phyloP scores from a whole-genome alignment of 2,888 invertebrate species.

The Amphiduros pacificus region DNA sequence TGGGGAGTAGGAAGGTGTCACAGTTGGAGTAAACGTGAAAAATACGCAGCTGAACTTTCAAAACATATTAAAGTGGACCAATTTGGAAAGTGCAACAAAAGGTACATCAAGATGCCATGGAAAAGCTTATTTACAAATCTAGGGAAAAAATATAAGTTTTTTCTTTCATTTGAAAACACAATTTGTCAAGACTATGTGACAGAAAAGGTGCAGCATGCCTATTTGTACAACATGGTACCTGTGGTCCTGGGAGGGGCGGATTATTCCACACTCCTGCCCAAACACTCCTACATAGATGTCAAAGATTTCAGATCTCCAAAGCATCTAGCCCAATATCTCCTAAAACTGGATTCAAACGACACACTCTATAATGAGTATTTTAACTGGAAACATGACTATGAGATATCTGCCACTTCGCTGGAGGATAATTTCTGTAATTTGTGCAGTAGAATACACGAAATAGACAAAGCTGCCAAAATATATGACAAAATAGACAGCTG shows the following conservation, averaged over 20 bases:
- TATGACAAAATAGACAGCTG: too few species aligned
- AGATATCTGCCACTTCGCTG: too few species aligned
- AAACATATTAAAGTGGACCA: slow-evolving; percentile 6
- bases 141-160: slow-evolving; percentile 6
- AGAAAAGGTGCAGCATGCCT: background rate
- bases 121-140: too few species aligned
- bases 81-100: background rate
- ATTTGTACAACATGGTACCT: background rate
- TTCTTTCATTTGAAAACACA: slow-evolving; percentile 4
- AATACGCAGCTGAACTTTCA: background rate
- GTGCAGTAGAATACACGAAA: too few species aligned
- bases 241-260: background rate
- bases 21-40: background rate
- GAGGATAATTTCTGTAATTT: too few species aligned
- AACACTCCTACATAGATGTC: slow-evolving; percentile 3
- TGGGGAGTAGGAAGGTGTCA: slow-evolving; percentile 2
- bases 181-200: slow-evolving; percentile 1
- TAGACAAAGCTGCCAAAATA: too few species aligned
- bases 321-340: background rate
- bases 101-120: too few species aligned
- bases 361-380: too few species aligned
- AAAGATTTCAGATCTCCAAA: background rate
- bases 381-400: too few species aligned
- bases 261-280: background rate
- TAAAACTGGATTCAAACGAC: too few species aligned